phyloP scores from a whole-genome alignment of 2,113 vertebrate genomes.

The Cyprinodon brontotheroides region DNA sequence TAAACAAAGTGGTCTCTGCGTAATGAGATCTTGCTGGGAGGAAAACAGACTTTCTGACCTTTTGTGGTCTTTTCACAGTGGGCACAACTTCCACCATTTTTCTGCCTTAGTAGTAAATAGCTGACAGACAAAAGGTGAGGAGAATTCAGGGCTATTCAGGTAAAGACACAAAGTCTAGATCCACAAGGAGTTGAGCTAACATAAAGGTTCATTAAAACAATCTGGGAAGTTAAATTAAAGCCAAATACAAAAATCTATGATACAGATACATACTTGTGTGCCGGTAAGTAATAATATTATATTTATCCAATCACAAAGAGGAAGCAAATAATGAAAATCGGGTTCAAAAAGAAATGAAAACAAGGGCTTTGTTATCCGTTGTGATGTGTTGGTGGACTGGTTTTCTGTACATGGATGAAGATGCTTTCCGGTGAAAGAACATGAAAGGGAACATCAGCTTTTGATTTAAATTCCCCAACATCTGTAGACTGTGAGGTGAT shows the following conservation, averaged over 20 bases:
- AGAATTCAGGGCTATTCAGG: neutral
- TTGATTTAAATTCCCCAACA: neutral
- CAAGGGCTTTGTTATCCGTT: neutral
- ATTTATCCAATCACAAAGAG: neutral
- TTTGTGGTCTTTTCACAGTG: slow-evolving; percentile 31
- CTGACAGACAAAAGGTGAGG: neutral
- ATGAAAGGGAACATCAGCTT: neutral
- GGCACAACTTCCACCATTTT: neutral
- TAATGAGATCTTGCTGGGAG: slow-evolving; percentile 64
- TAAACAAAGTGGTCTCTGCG: slow-evolving; percentile 41
- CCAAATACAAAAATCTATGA: slow-evolving; percentile 7
- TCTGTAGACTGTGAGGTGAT: neutral
- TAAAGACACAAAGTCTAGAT: neutral
- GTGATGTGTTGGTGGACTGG: neutral
- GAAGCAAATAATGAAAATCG: neutral
- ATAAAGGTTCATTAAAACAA: slow-evolving; percentile 15
- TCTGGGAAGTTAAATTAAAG: neutral
- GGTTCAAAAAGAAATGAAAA: neutral
- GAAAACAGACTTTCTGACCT: slow-evolving; percentile 54
- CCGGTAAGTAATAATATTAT: no score
- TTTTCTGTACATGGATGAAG: neutral
- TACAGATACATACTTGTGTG: neutral
- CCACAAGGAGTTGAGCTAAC: neutral
- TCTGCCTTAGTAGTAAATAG: neutral
- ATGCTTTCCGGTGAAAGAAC: neutral